These are phyloP conservation scores for Lathamus discolor DNA, from an alignment of 2,113 vertebrate species.

Conservation along the genomic window DNA sequence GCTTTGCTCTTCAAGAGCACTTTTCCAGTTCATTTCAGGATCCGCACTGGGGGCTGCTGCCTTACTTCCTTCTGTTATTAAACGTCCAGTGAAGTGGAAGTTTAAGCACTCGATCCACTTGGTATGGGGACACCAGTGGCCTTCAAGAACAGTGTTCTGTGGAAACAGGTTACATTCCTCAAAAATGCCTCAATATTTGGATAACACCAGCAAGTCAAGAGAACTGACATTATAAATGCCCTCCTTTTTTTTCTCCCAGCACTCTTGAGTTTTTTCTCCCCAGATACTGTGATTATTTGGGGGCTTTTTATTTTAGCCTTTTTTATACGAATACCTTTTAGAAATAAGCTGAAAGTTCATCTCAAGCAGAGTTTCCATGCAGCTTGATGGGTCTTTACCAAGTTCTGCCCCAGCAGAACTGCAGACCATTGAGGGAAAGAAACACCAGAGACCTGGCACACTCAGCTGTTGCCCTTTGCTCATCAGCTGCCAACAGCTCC, in stretches of 20 bases:
- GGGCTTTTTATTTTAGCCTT: background rate
- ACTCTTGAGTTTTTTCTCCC: background rate
- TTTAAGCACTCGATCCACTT: background rate
- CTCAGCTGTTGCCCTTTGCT: constrained; percentile 22
- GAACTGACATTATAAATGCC: background rate
- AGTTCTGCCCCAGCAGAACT: background rate
- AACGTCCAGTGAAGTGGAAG: background rate
- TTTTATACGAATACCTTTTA: background rate
- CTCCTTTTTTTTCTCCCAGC: fast-evolving
- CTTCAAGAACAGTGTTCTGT: background rate
- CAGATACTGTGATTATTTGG: background rate
- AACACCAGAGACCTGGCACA: background rate
- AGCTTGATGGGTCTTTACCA: background rate
- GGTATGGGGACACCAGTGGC: background rate
- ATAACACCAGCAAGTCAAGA: too few species aligned
- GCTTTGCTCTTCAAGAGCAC: background rate
- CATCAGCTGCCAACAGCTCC: background rate
- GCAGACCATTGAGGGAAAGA: background rate
- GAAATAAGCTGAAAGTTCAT: background rate
- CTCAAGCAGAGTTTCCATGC: background rate
- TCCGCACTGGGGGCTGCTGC: background rate
- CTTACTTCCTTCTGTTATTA: fast-evolving
- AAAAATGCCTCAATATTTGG: background rate
- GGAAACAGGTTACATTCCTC: background rate
- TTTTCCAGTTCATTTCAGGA: background rate